phyloP scores from a whole-genome alignment of 1,140 invertebrate genomes.

The Riptortus pedestris region DNA sequence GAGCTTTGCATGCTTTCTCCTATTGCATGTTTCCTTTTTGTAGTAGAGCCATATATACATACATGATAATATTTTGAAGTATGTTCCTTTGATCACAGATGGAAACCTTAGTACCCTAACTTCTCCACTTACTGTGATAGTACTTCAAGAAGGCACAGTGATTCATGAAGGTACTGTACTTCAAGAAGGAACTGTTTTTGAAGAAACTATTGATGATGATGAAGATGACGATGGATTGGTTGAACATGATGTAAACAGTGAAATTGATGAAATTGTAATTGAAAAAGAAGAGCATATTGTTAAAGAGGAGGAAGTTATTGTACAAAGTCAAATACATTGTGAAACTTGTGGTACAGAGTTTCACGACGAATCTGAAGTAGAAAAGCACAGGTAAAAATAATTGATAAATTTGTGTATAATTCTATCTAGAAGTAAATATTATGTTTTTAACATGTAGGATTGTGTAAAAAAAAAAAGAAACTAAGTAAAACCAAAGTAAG shows the following conservation, averaged over 20 bases:
- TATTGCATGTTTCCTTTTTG: too few relatives aligned
- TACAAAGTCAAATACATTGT: background rate
- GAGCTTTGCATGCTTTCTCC: too few relatives aligned
- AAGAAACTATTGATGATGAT: too few relatives aligned
- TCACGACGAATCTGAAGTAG: background rate
- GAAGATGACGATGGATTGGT: too few relatives aligned
- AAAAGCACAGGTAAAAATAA: background rate
- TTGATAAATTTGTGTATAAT: background rate
- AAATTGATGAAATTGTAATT: background rate
- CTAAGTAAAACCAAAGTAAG: too few relatives aligned
- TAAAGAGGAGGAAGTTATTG: background rate
- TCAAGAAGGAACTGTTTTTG: background rate
- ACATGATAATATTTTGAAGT: too few relatives aligned
- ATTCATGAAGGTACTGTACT: background rate
- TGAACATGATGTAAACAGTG: too few relatives aligned
- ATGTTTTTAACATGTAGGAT: too few relatives aligned
- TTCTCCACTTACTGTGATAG: background rate
- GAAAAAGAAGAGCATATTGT: background rate
- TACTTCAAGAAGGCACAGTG: background rate
- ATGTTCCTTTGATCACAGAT: too few relatives aligned
- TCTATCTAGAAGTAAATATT: too few relatives aligned
- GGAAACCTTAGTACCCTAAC: background rate
- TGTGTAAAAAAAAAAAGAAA: too few relatives aligned
- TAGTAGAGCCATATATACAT: too few relatives aligned
- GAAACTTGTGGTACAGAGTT: background rate